Evolutionary conservation across 2,113 vertebrate genomes (phyloP).

Genomic region (Paratilapia polleni): DNA sequence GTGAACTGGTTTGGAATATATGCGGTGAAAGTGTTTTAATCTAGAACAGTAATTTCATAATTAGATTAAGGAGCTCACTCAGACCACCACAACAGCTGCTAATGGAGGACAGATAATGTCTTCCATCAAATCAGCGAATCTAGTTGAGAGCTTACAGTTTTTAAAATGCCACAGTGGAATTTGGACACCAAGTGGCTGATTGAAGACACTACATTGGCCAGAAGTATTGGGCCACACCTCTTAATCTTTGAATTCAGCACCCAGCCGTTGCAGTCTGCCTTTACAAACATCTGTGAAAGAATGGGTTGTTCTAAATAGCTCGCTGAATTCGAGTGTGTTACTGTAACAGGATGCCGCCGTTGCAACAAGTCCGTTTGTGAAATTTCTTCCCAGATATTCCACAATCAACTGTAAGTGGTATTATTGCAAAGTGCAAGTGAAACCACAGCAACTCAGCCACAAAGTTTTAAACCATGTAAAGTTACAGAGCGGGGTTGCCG

Average conservation of each 20-base stretch:
- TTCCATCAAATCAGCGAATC: constrained; percentile 19
- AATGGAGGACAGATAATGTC: background rate
- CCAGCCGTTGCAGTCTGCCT: background rate
- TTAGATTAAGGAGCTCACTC: background rate
- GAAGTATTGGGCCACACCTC: background rate
- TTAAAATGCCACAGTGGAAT: background rate
- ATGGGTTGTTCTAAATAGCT: background rate
- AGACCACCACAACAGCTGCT: background rate
- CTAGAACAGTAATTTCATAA: constrained; percentile 2
- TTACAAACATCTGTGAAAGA: background rate
- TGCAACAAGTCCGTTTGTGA: background rate
- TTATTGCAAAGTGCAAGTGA: background rate
- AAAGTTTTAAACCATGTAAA: background rate
- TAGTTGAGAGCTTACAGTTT: background rate
- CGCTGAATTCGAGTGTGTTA: background rate
- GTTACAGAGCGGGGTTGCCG: background rate
- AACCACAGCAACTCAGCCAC: background rate
- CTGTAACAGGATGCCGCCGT: background rate
- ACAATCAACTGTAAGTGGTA: background rate
- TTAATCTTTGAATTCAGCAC: background rate
- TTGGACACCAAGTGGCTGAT: background rate
- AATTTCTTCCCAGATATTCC: background rate
- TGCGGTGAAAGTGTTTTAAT: constrained; percentile 25
- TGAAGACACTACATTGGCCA: background rate
- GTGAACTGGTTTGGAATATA: constrained; percentile 15